A percentile compares a stretch with the other conserved stretches of the same genome.
Conservation (phyloP, 64 coral and sea anemone species). For the Stichodactyla mertensii region DNA sequence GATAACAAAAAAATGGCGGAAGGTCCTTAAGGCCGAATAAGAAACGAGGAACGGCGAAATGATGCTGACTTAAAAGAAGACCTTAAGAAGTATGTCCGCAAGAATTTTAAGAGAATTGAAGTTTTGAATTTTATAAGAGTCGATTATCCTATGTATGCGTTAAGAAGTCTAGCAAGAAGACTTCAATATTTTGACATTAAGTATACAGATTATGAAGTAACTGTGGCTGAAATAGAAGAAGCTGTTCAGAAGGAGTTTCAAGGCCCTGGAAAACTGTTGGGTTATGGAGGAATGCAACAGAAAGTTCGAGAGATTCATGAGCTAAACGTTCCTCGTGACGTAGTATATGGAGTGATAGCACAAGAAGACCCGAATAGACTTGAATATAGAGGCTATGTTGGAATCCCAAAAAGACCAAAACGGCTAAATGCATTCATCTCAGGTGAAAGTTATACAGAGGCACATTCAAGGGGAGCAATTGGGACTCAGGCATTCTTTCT, state of each 20-base stretch:
- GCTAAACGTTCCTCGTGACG: constrained; percentile 21
- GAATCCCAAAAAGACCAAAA: constrained; percentile 33
- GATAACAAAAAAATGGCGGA: too few relatives aligned
- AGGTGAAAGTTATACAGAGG: constrained; percentile 20
- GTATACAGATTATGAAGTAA: constrained; percentile 29
- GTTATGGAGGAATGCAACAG: constrained; percentile 38
- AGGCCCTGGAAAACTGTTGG: constrained; percentile 35
- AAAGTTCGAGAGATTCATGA: constrained; percentile 27
- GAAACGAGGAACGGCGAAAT: not conserved
- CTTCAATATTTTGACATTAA: constrained; percentile 33
- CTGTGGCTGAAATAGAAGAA: constrained; percentile 33
- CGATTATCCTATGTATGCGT: constrained; percentile 37
- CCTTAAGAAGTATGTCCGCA: not conserved
- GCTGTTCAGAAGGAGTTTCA: constrained; percentile 32
- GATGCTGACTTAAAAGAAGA: not conserved
- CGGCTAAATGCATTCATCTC: constrained; percentile 33
- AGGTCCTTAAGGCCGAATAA: too few relatives aligned
- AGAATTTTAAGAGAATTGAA: not conserved
- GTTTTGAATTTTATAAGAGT: constrained; percentile 31
- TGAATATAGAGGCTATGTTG: constrained; percentile 34
- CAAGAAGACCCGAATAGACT: constrained; percentile 29
- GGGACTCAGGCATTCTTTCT: too few relatives aligned
- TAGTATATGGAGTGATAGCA: constrained; percentile 27
- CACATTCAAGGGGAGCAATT: not conserved
- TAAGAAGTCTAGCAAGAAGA: constrained; percentile 25